These are phyloP conservation scores for Pocillopora meandrina DNA, from an alignment of 92 coral and sea anemone species.

Conservation along the genomic window DNA sequence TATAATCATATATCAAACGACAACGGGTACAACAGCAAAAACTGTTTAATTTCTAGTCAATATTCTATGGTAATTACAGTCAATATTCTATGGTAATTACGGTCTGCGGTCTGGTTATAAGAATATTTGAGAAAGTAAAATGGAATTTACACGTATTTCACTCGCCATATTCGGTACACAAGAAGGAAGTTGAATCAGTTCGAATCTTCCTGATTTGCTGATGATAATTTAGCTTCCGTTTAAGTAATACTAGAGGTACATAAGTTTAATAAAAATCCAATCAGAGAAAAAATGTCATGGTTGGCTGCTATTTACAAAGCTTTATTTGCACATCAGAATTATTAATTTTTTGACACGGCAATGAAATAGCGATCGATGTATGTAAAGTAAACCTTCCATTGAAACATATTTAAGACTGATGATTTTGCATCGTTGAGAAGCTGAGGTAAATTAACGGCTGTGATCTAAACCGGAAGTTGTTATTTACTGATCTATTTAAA, in stretches of 20 bases:
- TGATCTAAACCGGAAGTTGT: background rate
- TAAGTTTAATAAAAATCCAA: background rate
- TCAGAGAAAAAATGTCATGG: background rate
- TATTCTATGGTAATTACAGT: no score
- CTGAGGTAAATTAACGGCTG: no score
- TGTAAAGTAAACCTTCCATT: background rate
- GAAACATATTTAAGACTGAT: no score
- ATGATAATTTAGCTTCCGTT: background rate
- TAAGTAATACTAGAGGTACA: background rate
- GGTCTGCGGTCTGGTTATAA: no score
- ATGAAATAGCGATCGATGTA: background rate
- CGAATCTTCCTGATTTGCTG: background rate
- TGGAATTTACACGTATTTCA: background rate
- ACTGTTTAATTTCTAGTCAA: no score
- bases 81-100: no score
- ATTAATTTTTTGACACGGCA: constrained; percentile 5
- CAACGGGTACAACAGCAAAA: no score
- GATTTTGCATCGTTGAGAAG: background rate
- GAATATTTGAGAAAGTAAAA: background rate
- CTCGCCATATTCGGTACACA: background rate
- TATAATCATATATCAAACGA: no score
- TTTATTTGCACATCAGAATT: background rate
- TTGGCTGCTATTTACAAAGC: background rate
- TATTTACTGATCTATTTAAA: background rate
- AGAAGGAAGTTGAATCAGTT: background rate